Base-by-base conservation (phyloP, 2,888 invertebrate genomes). In the Lasioglossum oenotherae region DNA sequence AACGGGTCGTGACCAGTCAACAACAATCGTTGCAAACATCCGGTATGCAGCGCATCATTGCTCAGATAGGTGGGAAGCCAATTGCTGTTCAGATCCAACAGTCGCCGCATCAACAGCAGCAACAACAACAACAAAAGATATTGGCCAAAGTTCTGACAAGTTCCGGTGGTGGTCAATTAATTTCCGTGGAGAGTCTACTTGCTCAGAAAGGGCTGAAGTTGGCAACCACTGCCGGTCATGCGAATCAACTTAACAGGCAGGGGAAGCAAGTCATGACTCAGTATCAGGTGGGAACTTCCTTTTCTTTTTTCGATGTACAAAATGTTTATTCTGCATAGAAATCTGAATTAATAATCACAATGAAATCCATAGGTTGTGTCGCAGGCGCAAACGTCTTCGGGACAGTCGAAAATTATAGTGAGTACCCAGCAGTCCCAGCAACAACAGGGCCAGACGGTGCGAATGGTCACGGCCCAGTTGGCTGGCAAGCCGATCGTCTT, bases 111-210 rank as follows among this genome's bases (percentile, higher is more conserved):
- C 94, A 95, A 27, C 95, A 95, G 73, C 95, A 96, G 86, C 94
- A 94, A 44, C 95, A 95, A 57, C 95, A 95, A 85, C 95, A 95
- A 80, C 95, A 95, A 78, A 95, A 95, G 5, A 96, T 97, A 46
- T 96, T 97, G 64, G 97, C 97, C 0, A 97, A 97, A 94, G 96
- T 98, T 31, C 95, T 98, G 41, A 97, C 97, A 10, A 97, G 97
- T 93, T 96, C 97, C 5, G 96, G 96, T 12, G 96, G 96, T 3
- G 95, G 95, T 16, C 96, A 96, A 91, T 95, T 96, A 8, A 96
- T 96, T 71, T 96, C 96, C 0, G 96, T 96, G 67, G 96, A 96
- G 93, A 96, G 96, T 93, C 93, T 96, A 60, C 93, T 96, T 44
- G 96, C 96, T 1, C 96, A 96, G 60, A 95, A 95, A 44, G 95